Conservation (phyloP, 2,888 invertebrate species). For the Stenolophus ochropezus region DNA sequence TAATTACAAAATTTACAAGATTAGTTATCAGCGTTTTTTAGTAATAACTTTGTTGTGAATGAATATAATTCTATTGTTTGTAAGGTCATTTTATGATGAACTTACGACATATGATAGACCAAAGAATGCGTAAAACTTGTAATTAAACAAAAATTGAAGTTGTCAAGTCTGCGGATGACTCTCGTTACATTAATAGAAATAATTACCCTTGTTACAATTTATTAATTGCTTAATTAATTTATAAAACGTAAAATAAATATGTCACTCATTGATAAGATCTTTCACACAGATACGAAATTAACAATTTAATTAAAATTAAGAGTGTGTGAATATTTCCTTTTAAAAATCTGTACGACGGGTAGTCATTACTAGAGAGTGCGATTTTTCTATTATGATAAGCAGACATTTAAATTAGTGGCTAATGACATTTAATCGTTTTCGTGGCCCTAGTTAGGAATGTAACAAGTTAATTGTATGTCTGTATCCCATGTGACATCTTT, state of each 20-base stretch:
- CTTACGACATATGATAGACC: no score
- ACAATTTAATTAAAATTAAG: constrained; percentile 28
- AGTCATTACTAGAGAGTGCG: neutral
- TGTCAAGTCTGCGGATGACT: neutral
- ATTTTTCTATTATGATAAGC: constrained; percentile 12
- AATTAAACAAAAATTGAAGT: neutral
- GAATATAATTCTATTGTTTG: no score
- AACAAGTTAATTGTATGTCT: constrained; percentile 40
- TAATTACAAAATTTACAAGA: no score
- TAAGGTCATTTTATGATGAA: neutral
- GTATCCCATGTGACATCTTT: constrained; percentile 42
- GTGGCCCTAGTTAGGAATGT: constrained; percentile 28
- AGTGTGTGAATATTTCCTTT: constrained; percentile 18
- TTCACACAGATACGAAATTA: constrained; percentile 1
- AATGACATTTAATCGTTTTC: constrained; percentile 35
- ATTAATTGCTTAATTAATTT: constrained; percentile 21
- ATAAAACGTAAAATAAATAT: constrained; percentile 3
- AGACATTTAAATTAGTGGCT: constrained; percentile 37
- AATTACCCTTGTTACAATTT: constrained; percentile 7
- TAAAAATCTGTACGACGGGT: neutral
- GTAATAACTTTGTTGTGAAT: no score
- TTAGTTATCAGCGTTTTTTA: no score
- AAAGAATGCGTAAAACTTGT: neutral
- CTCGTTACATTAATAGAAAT: neutral
- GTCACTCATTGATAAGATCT: constrained; percentile 9